Evolutionary conservation across 2,888 invertebrate genomes (phyloP), one percentile per base, ranked within the genome.

Genomic region (Ophioninae sp.): DNA sequence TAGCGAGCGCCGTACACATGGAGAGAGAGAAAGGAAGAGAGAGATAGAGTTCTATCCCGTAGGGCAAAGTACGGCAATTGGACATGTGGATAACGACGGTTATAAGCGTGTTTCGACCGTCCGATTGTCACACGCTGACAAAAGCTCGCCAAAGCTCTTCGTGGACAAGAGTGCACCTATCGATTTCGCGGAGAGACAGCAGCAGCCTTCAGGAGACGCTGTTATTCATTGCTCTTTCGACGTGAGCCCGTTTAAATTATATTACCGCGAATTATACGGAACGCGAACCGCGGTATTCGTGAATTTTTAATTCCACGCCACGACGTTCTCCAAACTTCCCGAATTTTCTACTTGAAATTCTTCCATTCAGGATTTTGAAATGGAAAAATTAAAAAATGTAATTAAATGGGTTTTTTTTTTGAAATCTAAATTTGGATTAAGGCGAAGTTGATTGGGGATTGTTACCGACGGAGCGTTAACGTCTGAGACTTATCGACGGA

Each of bases 81-180:
- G 21, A 74, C 64, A 44, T 64, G 74, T 74, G 74, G 64, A 74
- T 64, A 74, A 74, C 50, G 64, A 75, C 13, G 56, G 13, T 20
- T 56, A 37, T 75, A 56, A 23, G 64, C 64, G 13, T 75, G 50
- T 30, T 37, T 17, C 21, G 17, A 62, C 10, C 62, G 59, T 37
- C 30, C 65, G 37, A 59, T 59, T 59, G 39, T 20, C 67, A 44
- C 39, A 76, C 57, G 59, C 57, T 76, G 76, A 67, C 76, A 76
- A 76, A 76, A 76, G 67, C 76, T 76, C 57, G 76, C 76, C 57
- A 76, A 76, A 76, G 67, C 76, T 76, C 67, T 59, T 50, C 57
- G 21, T 6, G 39, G n/a, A n/a, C n/a, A n/a, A 39, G 39, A 67
- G 67, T 39, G 37, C 67, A 39, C 67, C 67, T 76, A 76, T 76